These are phyloP conservation scores for Chelonus formosanus DNA, from an alignment of 2,888 invertebrate species.

Conservation along the genomic window DNA sequence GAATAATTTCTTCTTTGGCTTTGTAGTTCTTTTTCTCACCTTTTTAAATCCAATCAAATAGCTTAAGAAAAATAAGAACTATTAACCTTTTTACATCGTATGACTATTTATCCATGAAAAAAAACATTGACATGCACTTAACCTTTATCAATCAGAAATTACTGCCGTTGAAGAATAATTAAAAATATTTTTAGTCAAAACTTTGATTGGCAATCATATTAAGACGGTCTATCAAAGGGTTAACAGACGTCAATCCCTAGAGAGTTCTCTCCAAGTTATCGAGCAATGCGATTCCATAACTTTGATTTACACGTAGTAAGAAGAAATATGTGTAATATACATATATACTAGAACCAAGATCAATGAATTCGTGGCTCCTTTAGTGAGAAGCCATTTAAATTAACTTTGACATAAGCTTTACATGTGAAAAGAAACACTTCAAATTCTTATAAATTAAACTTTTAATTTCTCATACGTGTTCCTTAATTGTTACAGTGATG, in stretches of 20 bases:
- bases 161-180: not conserved
- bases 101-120: not conserved
- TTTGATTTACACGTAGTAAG: constrained; percentile 17
- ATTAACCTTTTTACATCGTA: too few relatives aligned
- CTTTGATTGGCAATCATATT: constrained; percentile 16
- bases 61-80: not conserved
- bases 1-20: too few relatives aligned
- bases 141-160: not conserved
- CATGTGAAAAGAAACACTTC: not conserved
- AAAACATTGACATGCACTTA: not conserved
- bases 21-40: constrained; percentile 6
- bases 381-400: constrained; percentile 22
- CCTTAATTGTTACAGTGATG: constrained; percentile 65
- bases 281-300: constrained; percentile 10
- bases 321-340: constrained; percentile 5
- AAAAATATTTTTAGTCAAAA: not conserved
- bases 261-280: not conserved
- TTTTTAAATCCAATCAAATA: not conserved
- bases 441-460: not conserved
- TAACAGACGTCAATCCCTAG: constrained; percentile 11
- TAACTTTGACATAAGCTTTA: constrained; percentile 6
- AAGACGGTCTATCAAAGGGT: constrained; percentile 24
- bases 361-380: constrained; percentile 23
- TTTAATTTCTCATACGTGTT: not conserved
- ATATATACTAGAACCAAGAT: constrained; percentile 15